A percentile compares a stretch with the other conserved stretches of the same genome.
These are phyloP conservation scores for Echinometra lucunter DNA, from an alignment of 53 echinoderm and acorn worm species.

Conservation along the genomic window DNA sequence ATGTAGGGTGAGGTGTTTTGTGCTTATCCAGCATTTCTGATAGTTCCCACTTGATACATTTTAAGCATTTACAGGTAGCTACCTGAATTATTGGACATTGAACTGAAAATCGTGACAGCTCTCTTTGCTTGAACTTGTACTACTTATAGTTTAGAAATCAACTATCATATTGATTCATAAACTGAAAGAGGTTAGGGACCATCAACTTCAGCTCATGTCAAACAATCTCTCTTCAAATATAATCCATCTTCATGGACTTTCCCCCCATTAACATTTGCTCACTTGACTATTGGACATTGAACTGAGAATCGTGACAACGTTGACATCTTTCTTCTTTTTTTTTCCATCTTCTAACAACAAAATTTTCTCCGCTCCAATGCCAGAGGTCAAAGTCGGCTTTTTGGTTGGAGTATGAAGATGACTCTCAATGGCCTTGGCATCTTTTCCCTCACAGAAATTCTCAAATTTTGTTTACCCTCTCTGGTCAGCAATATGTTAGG, in stretches of 20 bases:
- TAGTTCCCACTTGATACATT: background rate
- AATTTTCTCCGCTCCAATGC: background rate
- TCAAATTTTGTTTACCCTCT: background rate
- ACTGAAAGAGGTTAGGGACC: background rate
- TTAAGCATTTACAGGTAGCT: background rate
- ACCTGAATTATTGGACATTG: slow-evolving; percentile 3
- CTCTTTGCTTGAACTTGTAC: background rate
- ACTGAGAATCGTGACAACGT: slow-evolving; percentile 33
- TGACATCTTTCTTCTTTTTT: background rate
- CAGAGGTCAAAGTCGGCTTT: slow-evolving; percentile 25
- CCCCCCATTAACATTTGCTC: slow-evolving; percentile 10
- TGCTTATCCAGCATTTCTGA: background rate
- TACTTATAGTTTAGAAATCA: slow-evolving; percentile 23
- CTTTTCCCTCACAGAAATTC: background rate
- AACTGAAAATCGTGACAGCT: slow-evolving; percentile 13
- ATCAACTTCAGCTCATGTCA: background rate
- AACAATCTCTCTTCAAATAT: background rate
- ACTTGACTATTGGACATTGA: slow-evolving; percentile 33
- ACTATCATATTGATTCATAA: background rate
- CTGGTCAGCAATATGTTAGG: background rate
- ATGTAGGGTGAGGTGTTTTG: background rate
- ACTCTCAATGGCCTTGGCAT: slow-evolving; percentile 16
- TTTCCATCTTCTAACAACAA: background rate
- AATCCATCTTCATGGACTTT: slow-evolving; percentile 21
- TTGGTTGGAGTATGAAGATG: background rate